Base-by-base conservation (phyloP, 2,888 invertebrate genomes). In the Schizotus pectinicornis region DNA sequence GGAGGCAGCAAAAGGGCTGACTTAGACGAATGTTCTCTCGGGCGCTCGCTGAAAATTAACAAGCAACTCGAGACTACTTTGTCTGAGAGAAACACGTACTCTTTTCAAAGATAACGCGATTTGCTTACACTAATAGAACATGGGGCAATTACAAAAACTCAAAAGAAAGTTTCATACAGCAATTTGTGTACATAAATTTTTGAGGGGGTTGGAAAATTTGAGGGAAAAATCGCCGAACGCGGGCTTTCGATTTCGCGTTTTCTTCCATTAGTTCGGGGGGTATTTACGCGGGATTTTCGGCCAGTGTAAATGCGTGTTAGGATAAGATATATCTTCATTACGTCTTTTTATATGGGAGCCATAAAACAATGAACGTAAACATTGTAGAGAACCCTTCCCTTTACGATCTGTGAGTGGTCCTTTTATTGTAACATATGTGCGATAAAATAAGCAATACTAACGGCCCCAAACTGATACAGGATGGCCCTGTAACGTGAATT, bases 51-150 rank as follows among this genome's bases (percentile, higher is more conserved):
- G 56, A 22, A 64, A 66, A 66, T 66, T 66, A 66, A 64, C 66
- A 64, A 61, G 61, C 62, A 64, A 62, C 64, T 66, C 57, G 66
- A 64, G 64, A 64, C 62, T 62, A 64, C 63, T 66, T 66, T 64
- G 61, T 63, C 59, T 56, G 62, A 62, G 56, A 51, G 61, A 60
- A 65, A 64, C 66, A 63, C 61, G 63, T 63, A 61, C 62, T 63
- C 62, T 22, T 64, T 64, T 59, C 32, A 39, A 57, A 64, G 58
- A 61, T 65, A 65, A 65, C 64, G 48, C 52, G 62, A 65, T 65
- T 63, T 65, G 61, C 64, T 60, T 57, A 56, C 53, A 59, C 63
- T 65, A 63, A 65, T 59, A 65, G 56, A 48, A 61, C 57, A 59
- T 42, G 61, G 46, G 53, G 45, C 57, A 59, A 55, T 64, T 62